These are phyloP conservation scores for Centropyge bicolor DNA, from an alignment of 2,797 vertebrate genomes.

Conservation along the genomic window DNA sequence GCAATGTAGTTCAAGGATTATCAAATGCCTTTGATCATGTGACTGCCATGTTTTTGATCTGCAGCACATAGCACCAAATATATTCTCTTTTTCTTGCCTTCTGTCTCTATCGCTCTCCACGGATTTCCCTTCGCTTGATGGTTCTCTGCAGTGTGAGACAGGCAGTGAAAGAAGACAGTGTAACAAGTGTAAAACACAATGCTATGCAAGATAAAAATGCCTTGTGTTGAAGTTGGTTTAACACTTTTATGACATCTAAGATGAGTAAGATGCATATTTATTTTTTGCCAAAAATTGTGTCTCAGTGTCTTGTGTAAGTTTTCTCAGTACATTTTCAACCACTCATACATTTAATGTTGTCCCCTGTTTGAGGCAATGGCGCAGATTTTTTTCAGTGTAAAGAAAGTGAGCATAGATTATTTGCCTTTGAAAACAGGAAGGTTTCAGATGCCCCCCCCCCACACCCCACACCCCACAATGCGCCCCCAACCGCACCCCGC, in stretches of 20 bases:
- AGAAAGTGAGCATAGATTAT: constrained; percentile 46
- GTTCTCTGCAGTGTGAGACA: constrained; percentile 77
- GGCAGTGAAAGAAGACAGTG: constrained; percentile 55
- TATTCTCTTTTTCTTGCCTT: constrained; percentile 76
- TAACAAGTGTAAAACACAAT: constrained; percentile 65
- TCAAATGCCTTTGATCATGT: constrained; percentile 87
- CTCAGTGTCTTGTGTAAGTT: not conserved
- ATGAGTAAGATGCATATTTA: constrained; percentile 20
- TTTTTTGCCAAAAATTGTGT: constrained; percentile 13
- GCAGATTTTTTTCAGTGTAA: constrained; percentile 38
- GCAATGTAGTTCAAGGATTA: constrained; percentile 85
- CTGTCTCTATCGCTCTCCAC: constrained; percentile 70
- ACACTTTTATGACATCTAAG: constrained; percentile 6
- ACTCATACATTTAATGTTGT: constrained; percentile 6
- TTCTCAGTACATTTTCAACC: not conserved
- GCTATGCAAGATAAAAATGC: constrained; percentile 1
- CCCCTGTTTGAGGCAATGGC: constrained; percentile 25
- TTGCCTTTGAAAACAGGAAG: constrained; percentile 65
- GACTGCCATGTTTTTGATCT: constrained; percentile 84
- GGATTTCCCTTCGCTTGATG: constrained; percentile 73
- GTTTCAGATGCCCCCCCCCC: constrained; percentile 51
- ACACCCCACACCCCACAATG: constrained; percentile 26
- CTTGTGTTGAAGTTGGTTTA: constrained; percentile 32
- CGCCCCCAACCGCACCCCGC: constrained; percentile 63
- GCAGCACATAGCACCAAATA: constrained; percentile 74